Evolutionary conservation across 1,140 invertebrate genomes (phyloP).

Genomic region (Potamilus streckersoni): DNA sequence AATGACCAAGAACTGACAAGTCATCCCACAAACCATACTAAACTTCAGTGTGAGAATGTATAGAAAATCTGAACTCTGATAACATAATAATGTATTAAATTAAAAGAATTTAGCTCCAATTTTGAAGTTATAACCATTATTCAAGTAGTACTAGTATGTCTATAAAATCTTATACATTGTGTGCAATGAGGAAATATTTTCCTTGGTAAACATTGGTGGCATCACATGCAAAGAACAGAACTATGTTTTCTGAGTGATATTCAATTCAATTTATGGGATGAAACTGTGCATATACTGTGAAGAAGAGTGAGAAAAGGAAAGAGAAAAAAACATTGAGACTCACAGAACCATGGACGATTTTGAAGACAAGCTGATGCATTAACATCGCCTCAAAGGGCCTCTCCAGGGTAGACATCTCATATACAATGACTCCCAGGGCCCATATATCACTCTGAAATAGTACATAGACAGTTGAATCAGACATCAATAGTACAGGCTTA

Average conservation of each 20-base stretch:
- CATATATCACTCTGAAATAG: slow-evolving; percentile 45
- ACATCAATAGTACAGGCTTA: neutral
- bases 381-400: slow-evolving; percentile 48
- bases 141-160: neutral
- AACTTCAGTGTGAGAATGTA: too few relatives aligned
- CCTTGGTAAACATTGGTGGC: neutral
- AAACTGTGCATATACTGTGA: neutral
- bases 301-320: neutral
- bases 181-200: neutral
- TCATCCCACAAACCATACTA: too few relatives aligned
- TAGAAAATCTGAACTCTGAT: too few relatives aligned
- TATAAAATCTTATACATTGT: neutral
- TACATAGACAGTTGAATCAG: neutral
- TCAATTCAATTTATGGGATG: neutral
- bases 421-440: slow-evolving; percentile 45
- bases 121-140: too few relatives aligned
- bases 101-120: too few relatives aligned
- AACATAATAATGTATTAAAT: too few relatives aligned
- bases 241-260: neutral
- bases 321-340: neutral
- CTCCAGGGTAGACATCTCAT: slow-evolving; percentile 44
- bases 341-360: slow-evolving; percentile 47
- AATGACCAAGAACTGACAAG: too few relatives aligned
- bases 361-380: slow-evolving; percentile 50
- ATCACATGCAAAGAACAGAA: neutral